These are phyloP conservation scores for Gila robusta DNA, from an alignment of 2,797 vertebrate species.

Conservation along the genomic window DNA sequence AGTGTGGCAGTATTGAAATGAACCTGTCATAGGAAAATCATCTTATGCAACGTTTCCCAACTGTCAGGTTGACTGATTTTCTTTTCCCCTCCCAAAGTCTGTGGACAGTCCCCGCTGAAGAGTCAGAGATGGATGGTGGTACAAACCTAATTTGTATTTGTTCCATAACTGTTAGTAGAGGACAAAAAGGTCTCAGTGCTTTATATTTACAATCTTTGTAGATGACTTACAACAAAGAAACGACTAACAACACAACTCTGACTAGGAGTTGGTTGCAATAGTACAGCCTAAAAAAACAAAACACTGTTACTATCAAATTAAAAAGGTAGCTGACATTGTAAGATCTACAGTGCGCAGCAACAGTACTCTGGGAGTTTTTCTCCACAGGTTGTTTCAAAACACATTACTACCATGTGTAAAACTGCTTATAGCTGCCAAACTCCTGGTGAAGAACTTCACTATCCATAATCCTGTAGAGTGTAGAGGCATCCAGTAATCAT, in stretches of 20 bases:
- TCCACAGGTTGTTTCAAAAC: background rate
- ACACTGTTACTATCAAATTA: background rate
- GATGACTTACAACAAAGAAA: conserved; percentile 54
- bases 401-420: background rate
- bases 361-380: background rate
- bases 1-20: conserved; percentile 56
- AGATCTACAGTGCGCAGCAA: background rate
- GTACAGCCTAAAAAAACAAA: background rate
- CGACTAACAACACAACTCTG: background rate
- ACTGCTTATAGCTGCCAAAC: background rate
- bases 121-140: conserved; percentile 67
- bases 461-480: background rate
- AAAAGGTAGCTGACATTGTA: background rate
- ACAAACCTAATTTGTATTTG: conserved; percentile 73
- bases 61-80: conserved; percentile 70
- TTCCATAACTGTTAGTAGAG: conserved; percentile 64
- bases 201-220: conserved; percentile 1
- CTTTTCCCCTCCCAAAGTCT: conserved; percentile 65
- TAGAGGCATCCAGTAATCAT: background rate
- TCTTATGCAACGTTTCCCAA: conserved; percentile 56
- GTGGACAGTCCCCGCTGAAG: conserved; percentile 67
- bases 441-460: background rate
- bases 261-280: background rate
- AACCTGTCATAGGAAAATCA: conserved; percentile 55
- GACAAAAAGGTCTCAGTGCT: conserved; percentile 35